phyloP scores from a whole-genome alignment of 2,888 invertebrate species.

The Coremacera marginata region DNA sequence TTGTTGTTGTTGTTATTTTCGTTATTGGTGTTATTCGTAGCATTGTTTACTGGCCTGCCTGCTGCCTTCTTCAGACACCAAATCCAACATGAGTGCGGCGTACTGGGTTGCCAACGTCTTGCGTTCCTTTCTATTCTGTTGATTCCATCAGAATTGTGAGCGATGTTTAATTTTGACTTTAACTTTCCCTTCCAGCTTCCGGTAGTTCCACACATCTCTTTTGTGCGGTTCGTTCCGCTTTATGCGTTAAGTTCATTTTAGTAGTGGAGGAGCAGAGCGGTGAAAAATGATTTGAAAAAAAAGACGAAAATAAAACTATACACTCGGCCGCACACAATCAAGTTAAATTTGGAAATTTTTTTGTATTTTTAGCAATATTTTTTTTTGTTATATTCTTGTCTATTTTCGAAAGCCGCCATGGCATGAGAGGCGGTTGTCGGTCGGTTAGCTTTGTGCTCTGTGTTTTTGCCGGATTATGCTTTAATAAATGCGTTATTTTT shows the following conservation, averaged over 20 bases:
- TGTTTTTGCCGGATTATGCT: not conserved
- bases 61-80: not conserved
- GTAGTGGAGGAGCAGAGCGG: not conserved
- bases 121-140: not conserved
- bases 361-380: not conserved
- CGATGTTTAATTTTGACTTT: slow-evolving; percentile 36
- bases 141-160: slow-evolving; percentile 37
- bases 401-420: slow-evolving; percentile 10
- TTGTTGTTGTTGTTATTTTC: slow-evolving; percentile 14
- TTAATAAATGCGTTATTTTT: too few relatives aligned
- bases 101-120: slow-evolving; percentile 28
- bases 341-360: slow-evolving; percentile 27
- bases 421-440: slow-evolving; percentile 7
- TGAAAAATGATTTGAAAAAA: slow-evolving; percentile 14
- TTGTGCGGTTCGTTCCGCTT: not conserved
- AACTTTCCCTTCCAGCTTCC: slow-evolving; percentile 1
- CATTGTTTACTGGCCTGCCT: slow-evolving; percentile 22
- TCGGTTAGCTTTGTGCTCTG: slow-evolving; percentile 4
- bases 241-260: not conserved
- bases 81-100: not conserved
- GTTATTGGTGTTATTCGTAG: slow-evolving; percentile 32
- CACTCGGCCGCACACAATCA: slow-evolving; percentile 40
- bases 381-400: not conserved
- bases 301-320: slow-evolving; percentile 33
- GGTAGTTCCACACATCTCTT: not conserved